Evolutionary conservation across 1,140 invertebrate genomes (phyloP).

Genomic region (Drosophila elegans): DNA sequence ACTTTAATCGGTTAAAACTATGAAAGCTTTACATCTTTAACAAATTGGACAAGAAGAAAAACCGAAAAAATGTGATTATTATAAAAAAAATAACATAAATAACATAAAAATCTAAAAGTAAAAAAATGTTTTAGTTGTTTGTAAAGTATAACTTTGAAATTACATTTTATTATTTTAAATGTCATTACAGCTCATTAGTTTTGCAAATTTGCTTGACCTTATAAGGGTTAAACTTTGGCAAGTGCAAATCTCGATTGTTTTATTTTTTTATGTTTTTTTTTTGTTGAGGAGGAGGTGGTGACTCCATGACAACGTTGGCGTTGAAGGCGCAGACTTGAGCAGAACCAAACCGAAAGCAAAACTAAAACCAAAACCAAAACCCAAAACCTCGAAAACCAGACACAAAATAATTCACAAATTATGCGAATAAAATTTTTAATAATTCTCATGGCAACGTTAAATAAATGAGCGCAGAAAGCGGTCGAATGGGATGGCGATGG

Average conservation of each 20-base stretch:
- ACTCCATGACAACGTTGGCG: slow-evolving; percentile 47
- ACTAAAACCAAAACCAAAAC: slow-evolving; percentile 15
- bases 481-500: slow-evolving; percentile 3
- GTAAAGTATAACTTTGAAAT: too few relatives aligned
- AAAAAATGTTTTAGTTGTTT: too few relatives aligned
- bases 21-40: too few relatives aligned
- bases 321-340: slow-evolving; percentile 20
- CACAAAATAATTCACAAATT: slow-evolving; percentile 78
- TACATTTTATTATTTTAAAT: too few relatives aligned
- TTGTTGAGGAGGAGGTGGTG: not conserved
- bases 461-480: slow-evolving; percentile 68
- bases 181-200: too few relatives aligned
- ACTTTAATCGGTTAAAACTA: too few relatives aligned
- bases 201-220: too few relatives aligned
- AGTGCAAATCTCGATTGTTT: slow-evolving; percentile 25
- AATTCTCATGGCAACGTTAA: slow-evolving; percentile 81
- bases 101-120: too few relatives aligned
- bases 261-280: not conserved
- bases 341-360: slow-evolving; percentile 32
- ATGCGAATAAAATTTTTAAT: slow-evolving; percentile 84
- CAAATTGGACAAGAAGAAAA: too few relatives aligned
- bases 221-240: slow-evolving; percentile 35
- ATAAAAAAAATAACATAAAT: too few relatives aligned
- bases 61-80: too few relatives aligned
- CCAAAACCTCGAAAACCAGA: slow-evolving; percentile 28